A percentile compares a stretch with the other conserved stretches of the same genome.
phyloP scores from a whole-genome alignment of 2,888 invertebrate species.

The Nemoura dubitans region DNA sequence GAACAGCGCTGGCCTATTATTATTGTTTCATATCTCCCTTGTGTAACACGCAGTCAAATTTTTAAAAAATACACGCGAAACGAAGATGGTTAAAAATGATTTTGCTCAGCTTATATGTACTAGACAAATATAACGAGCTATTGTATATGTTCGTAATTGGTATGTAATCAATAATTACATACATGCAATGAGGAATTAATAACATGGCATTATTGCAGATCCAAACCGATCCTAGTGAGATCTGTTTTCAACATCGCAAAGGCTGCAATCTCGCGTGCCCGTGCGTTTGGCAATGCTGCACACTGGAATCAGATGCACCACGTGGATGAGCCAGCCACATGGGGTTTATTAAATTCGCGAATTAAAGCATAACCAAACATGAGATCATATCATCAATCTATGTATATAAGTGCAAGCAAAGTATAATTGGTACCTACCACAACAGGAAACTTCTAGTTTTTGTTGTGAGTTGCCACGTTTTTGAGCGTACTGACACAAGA shows the following conservation, averaged over 20 bases:
- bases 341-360: neutral
- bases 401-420: too few relatives aligned
- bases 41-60: neutral
- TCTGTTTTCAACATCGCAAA: neutral
- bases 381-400: neutral
- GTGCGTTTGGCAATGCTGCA: neutral
- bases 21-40: neutral
- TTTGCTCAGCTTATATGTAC: neutral
- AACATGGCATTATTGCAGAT: neutral
- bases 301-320: neutral
- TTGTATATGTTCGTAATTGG: neutral
- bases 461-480: too few relatives aligned
- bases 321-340: neutral
- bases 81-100: neutral
- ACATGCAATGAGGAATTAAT: neutral
- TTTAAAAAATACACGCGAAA: neutral
- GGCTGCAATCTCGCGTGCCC: neutral
- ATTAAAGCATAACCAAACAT: neutral
- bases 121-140: neutral
- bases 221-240: neutral
- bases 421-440: too few relatives aligned
- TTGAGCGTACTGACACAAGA: too few relatives aligned
- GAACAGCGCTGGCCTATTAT: neutral
- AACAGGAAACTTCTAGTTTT: too few relatives aligned
- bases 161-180: conserved; percentile 7